Evolutionary conservation across 2,797 vertebrate species (phyloP).

Genomic region (Sarcoramphus papa): DNA sequence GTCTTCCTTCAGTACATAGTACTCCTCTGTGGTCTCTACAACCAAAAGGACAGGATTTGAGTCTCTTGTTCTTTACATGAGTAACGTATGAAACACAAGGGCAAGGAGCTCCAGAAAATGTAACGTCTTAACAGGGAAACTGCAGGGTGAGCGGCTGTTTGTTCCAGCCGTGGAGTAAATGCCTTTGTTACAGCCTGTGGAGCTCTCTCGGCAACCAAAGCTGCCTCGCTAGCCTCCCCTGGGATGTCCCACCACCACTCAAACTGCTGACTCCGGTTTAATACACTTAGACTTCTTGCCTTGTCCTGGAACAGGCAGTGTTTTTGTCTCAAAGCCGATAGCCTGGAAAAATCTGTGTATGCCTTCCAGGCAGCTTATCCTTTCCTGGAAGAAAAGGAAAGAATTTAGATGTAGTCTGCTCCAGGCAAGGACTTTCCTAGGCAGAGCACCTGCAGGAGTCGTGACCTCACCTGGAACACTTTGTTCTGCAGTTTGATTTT

Average conservation of each 20-base stretch:
- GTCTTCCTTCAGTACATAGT: conserved; percentile 81
- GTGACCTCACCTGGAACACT: conserved; percentile 84
- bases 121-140: background rate
- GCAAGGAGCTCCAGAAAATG: background rate
- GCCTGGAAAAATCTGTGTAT: conserved; percentile 86
- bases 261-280: background rate
- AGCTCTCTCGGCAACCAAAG: background rate
- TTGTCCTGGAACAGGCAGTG: conserved; percentile 81
- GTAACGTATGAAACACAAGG: fast-evolving
- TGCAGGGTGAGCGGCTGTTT: background rate
- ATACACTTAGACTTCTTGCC: conserved; percentile 65
- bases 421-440: background rate
- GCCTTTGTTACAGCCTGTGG: background rate
- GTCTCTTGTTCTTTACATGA: background rate
- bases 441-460: background rate
- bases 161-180: background rate
- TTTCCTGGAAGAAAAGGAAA: conserved; percentile 77
- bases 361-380: conserved; percentile 85
- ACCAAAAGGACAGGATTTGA: fast-evolving
- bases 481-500: conserved; percentile 91
- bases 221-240: background rate
- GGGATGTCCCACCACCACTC: background rate
- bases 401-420: background rate
- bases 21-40: conserved; percentile 83
- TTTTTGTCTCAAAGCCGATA: conserved; percentile 82